Base-by-base conservation (phyloP, 2,797 vertebrate species). In the Peromyscus melanophrys region DNA sequence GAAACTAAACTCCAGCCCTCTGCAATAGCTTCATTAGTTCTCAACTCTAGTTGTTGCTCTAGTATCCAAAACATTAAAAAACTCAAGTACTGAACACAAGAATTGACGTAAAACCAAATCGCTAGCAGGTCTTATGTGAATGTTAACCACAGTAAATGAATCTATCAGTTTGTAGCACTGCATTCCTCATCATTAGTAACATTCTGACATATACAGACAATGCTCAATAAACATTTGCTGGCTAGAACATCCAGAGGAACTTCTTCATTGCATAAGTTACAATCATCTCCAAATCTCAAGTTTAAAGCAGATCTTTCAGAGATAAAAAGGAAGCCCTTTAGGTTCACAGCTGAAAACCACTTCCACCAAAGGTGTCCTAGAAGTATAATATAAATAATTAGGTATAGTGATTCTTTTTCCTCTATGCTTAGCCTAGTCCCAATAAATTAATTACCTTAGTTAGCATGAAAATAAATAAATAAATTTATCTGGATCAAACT, bases 371-470 rank as follows among this genome's bases (percentile, higher is more conserved):
- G 21, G 25, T 88, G 59, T 86, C 82, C 19, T 92, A 31, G 43
- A 95, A 94, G 52, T 34, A 95, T 2, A 89, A 71, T 52, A 92
- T 84, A 97, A 95, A 82, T 93, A 84, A 37, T 55, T 93, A 69
- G 2, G 2, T 77, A 89, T 46, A 55, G 73, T 88, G 21, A 78
- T 83, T 90, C 93, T 65, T 81, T 97, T 82, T 57, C 59, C 23
- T 82, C 21, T 71, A 88, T 10, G 14, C 12, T 96, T 97, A 92
- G 52, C 34, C 71, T 91, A 92, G 69, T 96, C 83, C 4, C n/a
- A 67, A 23, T 83, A 94, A 95, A 89, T 90, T 89, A 95, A 89
- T 90, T 89, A 92, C 31, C 7, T 5, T 65, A 19, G 31, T 94
- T 59, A 12, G 46, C 75, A 86, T 59, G 25, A 69, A 14, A 94